A percentile compares a stretch with the other conserved stretches of the same genome.
phyloP scores from a whole-genome alignment of 2,888 invertebrate species.

The Brachypalpus laphriformis region DNA sequence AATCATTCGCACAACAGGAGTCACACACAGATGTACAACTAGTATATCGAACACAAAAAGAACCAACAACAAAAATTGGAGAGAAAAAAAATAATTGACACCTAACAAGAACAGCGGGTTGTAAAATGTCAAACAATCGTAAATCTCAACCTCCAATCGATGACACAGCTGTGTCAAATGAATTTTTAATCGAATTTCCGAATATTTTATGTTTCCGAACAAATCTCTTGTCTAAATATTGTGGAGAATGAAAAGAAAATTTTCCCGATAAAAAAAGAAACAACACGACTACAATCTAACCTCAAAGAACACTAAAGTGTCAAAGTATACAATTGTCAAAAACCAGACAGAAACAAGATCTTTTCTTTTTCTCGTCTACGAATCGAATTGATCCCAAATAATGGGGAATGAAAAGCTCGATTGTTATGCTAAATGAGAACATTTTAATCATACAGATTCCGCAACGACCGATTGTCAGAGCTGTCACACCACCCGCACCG shows the following conservation, averaged over 20 bases:
- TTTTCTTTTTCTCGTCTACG: not conserved
- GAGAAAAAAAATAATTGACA: conserved; percentile 42
- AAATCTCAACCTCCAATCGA: conserved; percentile 56
- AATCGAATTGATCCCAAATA: conserved; percentile 23
- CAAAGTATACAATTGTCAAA: conserved; percentile 36
- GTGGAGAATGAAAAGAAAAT: conserved; percentile 14
- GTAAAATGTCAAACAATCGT: conserved; percentile 52
- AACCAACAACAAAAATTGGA: not conserved
- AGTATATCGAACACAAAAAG: conserved; percentile 18
- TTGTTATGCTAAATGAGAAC: conserved; percentile 49
- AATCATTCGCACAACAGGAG: conserved; percentile 71
- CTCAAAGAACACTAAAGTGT: conserved; percentile 26
- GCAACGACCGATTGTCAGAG: not conserved
- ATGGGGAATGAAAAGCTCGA: conserved; percentile 13
- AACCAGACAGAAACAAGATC: conserved; percentile 4
- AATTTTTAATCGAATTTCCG: conserved; percentile 50
- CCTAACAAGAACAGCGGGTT: conserved; percentile 67
- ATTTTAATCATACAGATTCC: conserved; percentile 58
- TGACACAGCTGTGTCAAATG: conserved; percentile 51
- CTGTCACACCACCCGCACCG: conserved; percentile 25
- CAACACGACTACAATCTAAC: not conserved
- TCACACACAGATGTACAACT: conserved; percentile 39
- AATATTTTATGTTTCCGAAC: conserved; percentile 25
- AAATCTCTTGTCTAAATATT: conserved; percentile 36
- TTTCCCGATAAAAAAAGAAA: conserved; percentile 3